These are phyloP conservation scores for Maccullochella peelii DNA, from an alignment of 2,113 vertebrate species.

Conservation along the genomic window DNA sequence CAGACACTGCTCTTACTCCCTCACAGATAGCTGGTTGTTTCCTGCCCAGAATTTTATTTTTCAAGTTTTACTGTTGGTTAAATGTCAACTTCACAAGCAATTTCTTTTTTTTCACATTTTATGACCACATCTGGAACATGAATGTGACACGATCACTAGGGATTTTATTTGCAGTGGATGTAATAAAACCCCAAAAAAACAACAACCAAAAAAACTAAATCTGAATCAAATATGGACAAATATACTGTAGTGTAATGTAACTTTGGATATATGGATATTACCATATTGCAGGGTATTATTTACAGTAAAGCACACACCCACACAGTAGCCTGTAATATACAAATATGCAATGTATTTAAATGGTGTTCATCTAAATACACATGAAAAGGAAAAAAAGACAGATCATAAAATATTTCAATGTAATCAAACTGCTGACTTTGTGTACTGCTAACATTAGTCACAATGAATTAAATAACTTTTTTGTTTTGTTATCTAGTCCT, in stretches of 20 bases:
- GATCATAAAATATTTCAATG: background rate
- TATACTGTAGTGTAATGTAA: background rate
- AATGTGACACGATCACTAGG: background rate
- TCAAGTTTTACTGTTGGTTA: conserved; percentile 43
- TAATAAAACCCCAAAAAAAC: too few relatives aligned
- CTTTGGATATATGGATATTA: background rate
- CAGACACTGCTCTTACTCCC: conserved; percentile 27
- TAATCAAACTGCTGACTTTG: background rate
- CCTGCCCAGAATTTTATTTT: conserved; percentile 30
- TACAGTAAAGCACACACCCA: background rate
- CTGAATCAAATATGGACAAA: background rate
- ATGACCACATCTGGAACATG: conserved; percentile 20
- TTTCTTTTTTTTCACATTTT: background rate
- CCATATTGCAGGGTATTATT: background rate
- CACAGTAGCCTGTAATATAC: background rate
- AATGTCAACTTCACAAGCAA: conserved; percentile 19
- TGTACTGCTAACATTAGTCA: background rate
- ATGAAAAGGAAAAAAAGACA: too few relatives aligned
- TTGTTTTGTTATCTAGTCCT: background rate
- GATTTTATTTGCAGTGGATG: background rate
- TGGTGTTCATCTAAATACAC: background rate
- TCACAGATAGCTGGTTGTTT: conserved; percentile 31
- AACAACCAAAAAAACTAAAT: too few relatives aligned
- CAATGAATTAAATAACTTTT: too few relatives aligned
- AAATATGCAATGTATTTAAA: background rate